These are phyloP conservation scores for Diorhabda sublineata DNA, from an alignment of 1,140 invertebrate species.

Conservation along the genomic window DNA sequence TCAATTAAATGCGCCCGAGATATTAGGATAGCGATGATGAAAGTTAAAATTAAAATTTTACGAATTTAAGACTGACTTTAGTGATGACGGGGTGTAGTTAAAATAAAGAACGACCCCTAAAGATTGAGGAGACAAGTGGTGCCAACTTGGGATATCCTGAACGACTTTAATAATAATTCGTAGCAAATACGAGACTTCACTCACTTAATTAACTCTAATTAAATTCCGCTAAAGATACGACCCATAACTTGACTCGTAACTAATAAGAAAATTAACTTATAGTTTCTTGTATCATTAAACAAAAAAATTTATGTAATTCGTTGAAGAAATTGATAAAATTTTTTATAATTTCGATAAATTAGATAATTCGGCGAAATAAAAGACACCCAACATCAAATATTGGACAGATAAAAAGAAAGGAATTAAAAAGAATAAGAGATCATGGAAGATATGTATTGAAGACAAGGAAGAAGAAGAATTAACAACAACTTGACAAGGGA, in stretches of 20 bases:
- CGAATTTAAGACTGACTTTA: slow-evolving; percentile 22
- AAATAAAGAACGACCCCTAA: slow-evolving; percentile 14
- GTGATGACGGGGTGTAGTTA: slow-evolving; percentile 12
- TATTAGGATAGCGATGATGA: background rate
- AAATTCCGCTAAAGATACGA: slow-evolving; percentile 28
- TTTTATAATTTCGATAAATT: no score
- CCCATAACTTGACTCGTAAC: slow-evolving; percentile 30
- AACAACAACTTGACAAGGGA: no score
- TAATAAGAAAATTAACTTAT: slow-evolving; percentile 14
- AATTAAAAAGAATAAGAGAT: no score
- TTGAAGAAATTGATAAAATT: no score
- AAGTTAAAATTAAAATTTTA: slow-evolving; percentile 25
- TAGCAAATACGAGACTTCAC: slow-evolving; percentile 14
- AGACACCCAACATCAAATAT: no score
- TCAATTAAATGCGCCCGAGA: no score
- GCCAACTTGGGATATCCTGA: slow-evolving; percentile 20
- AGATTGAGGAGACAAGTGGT: slow-evolving; percentile 22
- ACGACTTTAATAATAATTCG: slow-evolving; percentile 19
- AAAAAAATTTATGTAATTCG: no score
- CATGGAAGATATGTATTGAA: no score
- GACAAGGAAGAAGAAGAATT: no score
- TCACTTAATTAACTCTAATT: slow-evolving; percentile 25
- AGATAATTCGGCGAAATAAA: no score
- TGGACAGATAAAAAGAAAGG: no score
- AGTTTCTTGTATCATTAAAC: no score